phyloP scores from a whole-genome alignment of 1,140 invertebrate genomes.

The Camponotus floridanus region DNA sequence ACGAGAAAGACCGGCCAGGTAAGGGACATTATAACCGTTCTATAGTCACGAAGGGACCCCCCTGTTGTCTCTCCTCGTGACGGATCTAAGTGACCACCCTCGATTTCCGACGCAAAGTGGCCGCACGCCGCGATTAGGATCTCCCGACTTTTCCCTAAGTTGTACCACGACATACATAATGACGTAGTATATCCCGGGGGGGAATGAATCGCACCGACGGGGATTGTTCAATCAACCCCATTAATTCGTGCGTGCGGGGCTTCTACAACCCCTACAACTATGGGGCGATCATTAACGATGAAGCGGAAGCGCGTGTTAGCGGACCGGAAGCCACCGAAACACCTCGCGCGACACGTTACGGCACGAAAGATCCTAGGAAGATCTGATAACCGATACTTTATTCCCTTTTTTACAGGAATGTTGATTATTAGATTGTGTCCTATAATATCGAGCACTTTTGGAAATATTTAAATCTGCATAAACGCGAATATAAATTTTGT shows the following conservation, averaged over 20 bases:
- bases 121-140: constrained; percentile 81
- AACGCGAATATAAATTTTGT: too few species aligned
- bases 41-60: constrained; percentile 65
- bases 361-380: neutral
- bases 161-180: constrained; percentile 44
- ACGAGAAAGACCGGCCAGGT: neutral
- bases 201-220: constrained; percentile 45
- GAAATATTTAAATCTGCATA: too few species aligned
- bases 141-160: constrained; percentile 70
- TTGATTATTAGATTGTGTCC: neutral
- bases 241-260: constrained; percentile 56
- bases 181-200: constrained; percentile 24
- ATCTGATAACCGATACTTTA: constrained; percentile 42
- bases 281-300: constrained; percentile 35
- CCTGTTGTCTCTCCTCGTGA: constrained; percentile 79
- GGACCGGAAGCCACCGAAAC: constrained; percentile 38
- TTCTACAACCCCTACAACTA: constrained; percentile 2
- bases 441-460: too few species aligned
- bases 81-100: constrained; percentile 81
- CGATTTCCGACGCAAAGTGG: constrained; percentile 85
- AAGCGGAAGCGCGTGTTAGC: constrained; percentile 37
- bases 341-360: constrained; percentile 29
- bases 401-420: neutral
- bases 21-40: constrained; percentile 52
- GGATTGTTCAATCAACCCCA: constrained; percentile 65